These are phyloP conservation scores for Agrochola lychnidis DNA, from an alignment of 2,888 invertebrate species.

Conservation along the genomic window DNA sequence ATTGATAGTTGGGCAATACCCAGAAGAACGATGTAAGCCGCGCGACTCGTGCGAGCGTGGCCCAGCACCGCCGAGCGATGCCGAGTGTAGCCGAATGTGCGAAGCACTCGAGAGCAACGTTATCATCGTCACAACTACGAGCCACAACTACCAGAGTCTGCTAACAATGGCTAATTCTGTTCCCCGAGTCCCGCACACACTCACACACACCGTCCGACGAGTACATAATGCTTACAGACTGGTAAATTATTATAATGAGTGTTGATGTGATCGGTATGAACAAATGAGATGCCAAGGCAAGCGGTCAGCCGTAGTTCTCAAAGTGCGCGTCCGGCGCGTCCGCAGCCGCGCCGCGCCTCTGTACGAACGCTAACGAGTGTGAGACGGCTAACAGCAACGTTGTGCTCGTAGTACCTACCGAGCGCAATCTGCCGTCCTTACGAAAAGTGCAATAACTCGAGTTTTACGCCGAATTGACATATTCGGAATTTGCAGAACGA, in stretches of 20 bases:
- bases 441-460: too few relatives aligned
- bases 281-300: neutral
- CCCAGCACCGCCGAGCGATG: neutral
- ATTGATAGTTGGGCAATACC: constrained; percentile 34
- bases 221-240: constrained; percentile 7
- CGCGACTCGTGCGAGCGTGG: neutral
- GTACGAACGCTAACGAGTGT: too few relatives aligned
- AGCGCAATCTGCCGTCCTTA: too few relatives aligned
- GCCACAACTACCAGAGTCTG: too few relatives aligned
- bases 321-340: neutral
- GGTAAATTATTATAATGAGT: constrained; percentile 31
- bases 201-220: neutral
- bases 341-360: neutral
- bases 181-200: neutral
- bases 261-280: constrained; percentile 18
- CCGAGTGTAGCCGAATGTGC: neutral
- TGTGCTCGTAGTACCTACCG: neutral
- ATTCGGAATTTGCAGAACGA: too few relatives aligned
- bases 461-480: too few relatives aligned
- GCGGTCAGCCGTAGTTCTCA: neutral
- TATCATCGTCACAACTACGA: neutral
- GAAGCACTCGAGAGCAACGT: neutral
- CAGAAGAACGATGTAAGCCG: constrained; percentile 32
- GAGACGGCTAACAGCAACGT: neutral
- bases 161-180: too few relatives aligned